Percentiles rank a stretch among this genome's conserved stretches.
Conservation (phyloP, 2,113 vertebrate genomes). For the Hyla sarda region DNA sequence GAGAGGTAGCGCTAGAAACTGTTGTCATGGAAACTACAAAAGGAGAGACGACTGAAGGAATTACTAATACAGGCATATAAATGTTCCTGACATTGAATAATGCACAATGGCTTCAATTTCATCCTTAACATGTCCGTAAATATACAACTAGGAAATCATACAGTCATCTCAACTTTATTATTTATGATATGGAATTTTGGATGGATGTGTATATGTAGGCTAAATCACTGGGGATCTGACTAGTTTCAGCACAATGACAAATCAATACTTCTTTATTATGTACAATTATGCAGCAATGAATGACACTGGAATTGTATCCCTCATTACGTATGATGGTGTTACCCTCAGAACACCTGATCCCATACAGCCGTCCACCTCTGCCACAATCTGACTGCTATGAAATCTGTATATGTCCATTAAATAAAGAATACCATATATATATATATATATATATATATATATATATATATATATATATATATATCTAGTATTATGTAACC, state of each 20-base stretch:
- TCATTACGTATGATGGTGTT: slow-evolving; percentile 2
- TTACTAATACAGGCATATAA: slow-evolving; percentile 47
- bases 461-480: too few relatives aligned
- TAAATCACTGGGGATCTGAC: slow-evolving; percentile 11
- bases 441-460: too few relatives aligned
- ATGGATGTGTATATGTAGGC: neutral
- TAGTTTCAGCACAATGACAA: slow-evolving; percentile 4
- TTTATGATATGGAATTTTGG: slow-evolving; percentile 1
- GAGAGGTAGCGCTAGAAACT: slow-evolving; percentile 45
- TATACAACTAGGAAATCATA: neutral
- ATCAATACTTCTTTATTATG: slow-evolving; percentile 43
- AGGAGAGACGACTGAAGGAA: slow-evolving; percentile 46
- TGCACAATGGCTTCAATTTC: slow-evolving; percentile 3
- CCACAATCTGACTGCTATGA: neutral
- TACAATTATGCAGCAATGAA: slow-evolving; percentile 26
- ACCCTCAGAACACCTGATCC: slow-evolving; percentile 40
- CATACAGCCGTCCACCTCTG: neutral
- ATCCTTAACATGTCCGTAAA: slow-evolving; percentile 7
- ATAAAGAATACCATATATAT: too few relatives aligned
- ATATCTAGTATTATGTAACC: too few relatives aligned
- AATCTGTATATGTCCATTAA: too few relatives aligned
- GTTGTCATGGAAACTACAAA: slow-evolving; percentile 59
- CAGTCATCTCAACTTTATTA: neutral
- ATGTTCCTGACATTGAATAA: slow-evolving; percentile 48
- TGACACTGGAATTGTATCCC: neutral